phyloP scores from a whole-genome alignment of 1,140 invertebrate species.

The Bombus vancouverensis region DNA sequence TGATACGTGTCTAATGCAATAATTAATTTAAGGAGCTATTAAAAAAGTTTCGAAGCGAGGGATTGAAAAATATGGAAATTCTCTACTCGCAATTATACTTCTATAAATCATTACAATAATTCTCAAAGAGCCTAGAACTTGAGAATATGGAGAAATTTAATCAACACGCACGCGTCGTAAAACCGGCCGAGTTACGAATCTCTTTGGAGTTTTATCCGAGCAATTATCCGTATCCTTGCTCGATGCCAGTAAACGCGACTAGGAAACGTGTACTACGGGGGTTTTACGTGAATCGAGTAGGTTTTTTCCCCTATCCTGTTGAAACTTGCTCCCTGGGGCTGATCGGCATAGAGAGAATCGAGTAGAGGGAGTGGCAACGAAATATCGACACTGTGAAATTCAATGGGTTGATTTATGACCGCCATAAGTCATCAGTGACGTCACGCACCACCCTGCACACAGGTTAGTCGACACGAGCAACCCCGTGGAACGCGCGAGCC shows the following conservation, averaged over 20 bases:
- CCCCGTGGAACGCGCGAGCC: constrained; percentile 37
- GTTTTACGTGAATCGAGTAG: background rate
- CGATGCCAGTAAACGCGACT: background rate
- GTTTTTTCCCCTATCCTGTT: constrained; percentile 2
- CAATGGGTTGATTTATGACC: constrained; percentile 73
- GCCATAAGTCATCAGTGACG: constrained; percentile 72
- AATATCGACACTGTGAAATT: constrained; percentile 75
- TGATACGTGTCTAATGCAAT: too few species aligned
- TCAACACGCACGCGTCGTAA: too few species aligned
- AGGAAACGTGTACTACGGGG: background rate
- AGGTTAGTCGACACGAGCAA: constrained; percentile 46
- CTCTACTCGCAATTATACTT: too few species aligned
- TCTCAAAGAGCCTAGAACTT: too few species aligned
- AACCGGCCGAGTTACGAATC: too few species aligned
- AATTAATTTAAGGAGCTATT: too few species aligned
- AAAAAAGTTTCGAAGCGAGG: too few species aligned
- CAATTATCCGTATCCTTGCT: background rate
- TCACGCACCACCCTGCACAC: constrained; percentile 56
- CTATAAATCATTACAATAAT: too few species aligned
- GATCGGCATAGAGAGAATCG: constrained; percentile 35
- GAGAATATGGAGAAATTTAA: too few species aligned
- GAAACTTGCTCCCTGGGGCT: background rate
- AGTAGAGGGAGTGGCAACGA: constrained; percentile 38
- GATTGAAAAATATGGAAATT: too few species aligned
- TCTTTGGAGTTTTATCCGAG: too few species aligned